phyloP scores from a whole-genome alignment of 2,888 invertebrate genomes.

The Tridacna gigas region DNA sequence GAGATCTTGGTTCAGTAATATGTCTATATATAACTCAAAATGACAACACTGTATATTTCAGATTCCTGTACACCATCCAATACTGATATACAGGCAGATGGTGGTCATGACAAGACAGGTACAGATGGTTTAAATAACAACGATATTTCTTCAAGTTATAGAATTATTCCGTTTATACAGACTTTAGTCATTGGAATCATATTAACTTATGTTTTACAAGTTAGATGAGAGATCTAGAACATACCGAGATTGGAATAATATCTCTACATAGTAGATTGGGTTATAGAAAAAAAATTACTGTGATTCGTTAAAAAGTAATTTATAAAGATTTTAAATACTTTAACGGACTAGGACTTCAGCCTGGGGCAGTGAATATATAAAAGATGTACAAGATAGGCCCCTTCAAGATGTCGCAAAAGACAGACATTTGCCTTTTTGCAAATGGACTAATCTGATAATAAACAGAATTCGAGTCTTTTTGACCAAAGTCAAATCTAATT shows the following conservation, averaged over 20 bases:
- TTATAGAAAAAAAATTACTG: background rate
- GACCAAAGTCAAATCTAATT: no score
- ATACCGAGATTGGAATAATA: background rate
- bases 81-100: slow-evolving; percentile 22
- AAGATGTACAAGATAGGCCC: no score
- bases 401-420: no score
- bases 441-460: no score
- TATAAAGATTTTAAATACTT: no score
- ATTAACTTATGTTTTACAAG: background rate
- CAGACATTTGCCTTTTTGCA: no score
- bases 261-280: slow-evolving; percentile 9
- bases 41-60: background rate
- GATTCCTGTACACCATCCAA: slow-evolving; percentile 14
- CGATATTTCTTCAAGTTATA: slow-evolving; percentile 9
- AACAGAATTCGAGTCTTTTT: no score
- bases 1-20: no score
- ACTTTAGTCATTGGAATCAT: background rate
- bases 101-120: background rate
- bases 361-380: no score
- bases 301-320: background rate
- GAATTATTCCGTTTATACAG: background rate
- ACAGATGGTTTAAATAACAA: slow-evolving; percentile 22
- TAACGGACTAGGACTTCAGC: no score
- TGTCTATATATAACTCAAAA: background rate
- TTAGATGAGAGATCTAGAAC: slow-evolving; percentile 1